These are phyloP conservation scores for Proteles cristata DNA, from an alignment of 2,113 vertebrate genomes.

Conservation along the genomic window DNA sequence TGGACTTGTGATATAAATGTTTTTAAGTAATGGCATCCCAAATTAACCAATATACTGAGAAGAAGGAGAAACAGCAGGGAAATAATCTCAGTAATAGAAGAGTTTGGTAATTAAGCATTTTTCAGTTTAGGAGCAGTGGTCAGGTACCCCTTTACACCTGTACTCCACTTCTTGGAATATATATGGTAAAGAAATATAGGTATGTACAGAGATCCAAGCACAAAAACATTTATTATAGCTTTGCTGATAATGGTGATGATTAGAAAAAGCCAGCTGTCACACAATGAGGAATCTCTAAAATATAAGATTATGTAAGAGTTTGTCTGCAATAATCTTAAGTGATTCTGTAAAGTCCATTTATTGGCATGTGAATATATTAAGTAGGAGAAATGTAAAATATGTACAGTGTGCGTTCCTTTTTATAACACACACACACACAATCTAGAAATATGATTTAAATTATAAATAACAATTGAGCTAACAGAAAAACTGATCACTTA, in stretches of 20 bases:
- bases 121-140: neutral
- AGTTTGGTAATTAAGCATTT: neutral
- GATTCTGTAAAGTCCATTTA: neutral
- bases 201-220: neutral
- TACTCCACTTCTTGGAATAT: neutral
- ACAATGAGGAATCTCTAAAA: neutral
- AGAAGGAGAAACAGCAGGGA: neutral
- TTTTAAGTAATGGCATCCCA: neutral
- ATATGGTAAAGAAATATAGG: neutral
- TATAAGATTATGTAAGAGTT: neutral
- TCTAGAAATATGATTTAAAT: neutral
- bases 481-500: neutral
- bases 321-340: neutral
- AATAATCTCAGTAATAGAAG: neutral
- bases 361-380: neutral
- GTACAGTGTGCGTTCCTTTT: neutral
- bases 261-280: neutral
- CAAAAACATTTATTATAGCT: neutral
- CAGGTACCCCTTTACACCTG: neutral
- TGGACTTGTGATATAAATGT: neutral
- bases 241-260: neutral
- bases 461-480: neutral
- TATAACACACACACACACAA: neutral
- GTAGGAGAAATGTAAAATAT: neutral
- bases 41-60: neutral